Conservation (phyloP, 2,797 vertebrate genomes). For the Manis javanica region DNA sequence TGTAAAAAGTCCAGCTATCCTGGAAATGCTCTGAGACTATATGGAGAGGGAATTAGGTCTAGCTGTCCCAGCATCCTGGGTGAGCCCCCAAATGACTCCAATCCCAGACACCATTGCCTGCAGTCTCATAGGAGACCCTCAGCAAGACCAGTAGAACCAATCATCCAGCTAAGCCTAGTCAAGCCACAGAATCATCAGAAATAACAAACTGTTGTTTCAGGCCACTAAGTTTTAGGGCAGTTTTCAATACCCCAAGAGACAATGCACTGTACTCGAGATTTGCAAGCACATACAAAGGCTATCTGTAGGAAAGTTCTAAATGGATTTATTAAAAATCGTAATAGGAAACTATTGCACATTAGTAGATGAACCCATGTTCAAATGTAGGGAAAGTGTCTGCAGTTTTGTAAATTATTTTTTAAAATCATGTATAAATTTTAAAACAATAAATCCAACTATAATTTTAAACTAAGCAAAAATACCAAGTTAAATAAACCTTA, state of each 20-base stretch:
- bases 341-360: neutral
- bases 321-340: neutral
- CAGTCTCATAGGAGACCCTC: neutral
- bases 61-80: neutral
- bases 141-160: neutral
- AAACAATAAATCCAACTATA: conserved; percentile 10
- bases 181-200: neutral
- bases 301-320: neutral
- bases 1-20: neutral
- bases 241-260: neutral
- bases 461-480: neutral
- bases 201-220: neutral
- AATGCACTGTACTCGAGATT: neutral
- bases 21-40: neutral
- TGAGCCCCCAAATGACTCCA: neutral
- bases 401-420: neutral
- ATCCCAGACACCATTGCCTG: too few relatives aligned
- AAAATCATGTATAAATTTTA: conserved; percentile 5
- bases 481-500: neutral
- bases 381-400: neutral
- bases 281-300: neutral
- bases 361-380: neutral
- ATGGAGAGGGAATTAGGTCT: neutral
- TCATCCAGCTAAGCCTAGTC: neutral
- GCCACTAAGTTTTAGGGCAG: neutral